Conservation (phyloP, 2,113 vertebrate genomes). For the Scomber colias region DNA sequence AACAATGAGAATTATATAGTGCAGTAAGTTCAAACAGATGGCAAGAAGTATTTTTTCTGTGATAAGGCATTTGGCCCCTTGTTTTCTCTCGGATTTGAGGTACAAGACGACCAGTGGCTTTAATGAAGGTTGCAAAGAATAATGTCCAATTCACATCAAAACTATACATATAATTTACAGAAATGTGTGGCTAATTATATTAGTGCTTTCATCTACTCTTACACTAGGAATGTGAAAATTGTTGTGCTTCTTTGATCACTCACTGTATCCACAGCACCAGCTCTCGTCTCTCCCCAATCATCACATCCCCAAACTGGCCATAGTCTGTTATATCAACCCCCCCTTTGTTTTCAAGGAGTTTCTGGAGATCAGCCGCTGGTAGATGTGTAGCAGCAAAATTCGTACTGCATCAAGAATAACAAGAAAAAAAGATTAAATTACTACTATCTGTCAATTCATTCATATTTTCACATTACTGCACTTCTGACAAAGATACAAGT, state of each 20-base stretch:
- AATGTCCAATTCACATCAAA: not conserved
- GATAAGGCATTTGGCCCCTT: not conserved
- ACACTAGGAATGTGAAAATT: not conserved
- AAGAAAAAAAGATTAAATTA: not conserved
- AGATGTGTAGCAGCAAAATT: not conserved
- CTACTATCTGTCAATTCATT: not conserved
- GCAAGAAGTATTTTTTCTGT: not conserved
- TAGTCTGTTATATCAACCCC: conserved; percentile 85
- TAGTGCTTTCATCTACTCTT: not conserved
- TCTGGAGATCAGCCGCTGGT: conserved; percentile 51
- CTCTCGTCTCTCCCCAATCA: conserved; percentile 83
- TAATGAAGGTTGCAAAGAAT: not conserved
- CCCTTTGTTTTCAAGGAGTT: conserved; percentile 87
- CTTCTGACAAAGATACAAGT: not conserved
- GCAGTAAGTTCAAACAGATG: not conserved
- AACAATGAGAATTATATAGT: not conserved
- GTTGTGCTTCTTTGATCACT: conserved; percentile 68
- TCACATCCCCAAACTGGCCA: conserved; percentile 88
- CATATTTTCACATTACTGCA: not conserved
- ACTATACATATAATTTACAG: not conserved
- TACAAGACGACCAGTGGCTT: not conserved
- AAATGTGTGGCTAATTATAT: too few relatives aligned
- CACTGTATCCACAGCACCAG: conserved; percentile 91
- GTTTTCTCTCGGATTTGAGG: not conserved
- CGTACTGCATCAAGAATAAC: conserved; percentile 39